Conservation (phyloP, 1,140 invertebrate genomes). For the Ceratina japonica region DNA sequence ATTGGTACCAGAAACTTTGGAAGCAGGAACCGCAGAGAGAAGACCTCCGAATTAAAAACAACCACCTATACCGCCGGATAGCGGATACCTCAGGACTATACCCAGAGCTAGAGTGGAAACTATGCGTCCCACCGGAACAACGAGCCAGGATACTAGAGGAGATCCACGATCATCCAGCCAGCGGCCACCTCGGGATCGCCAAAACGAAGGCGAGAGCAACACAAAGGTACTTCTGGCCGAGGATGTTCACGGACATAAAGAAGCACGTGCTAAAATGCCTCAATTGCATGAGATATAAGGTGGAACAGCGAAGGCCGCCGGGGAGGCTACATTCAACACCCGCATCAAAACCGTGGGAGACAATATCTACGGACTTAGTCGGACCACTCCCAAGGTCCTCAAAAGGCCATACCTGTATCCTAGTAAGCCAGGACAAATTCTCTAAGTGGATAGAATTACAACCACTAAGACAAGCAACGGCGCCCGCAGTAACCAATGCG, state of each 20-base stretch:
- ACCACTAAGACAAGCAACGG: too few relatives aligned
- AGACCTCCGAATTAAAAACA: not conserved
- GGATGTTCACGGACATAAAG: not conserved
- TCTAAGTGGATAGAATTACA: too few relatives aligned
- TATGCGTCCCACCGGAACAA: not conserved
- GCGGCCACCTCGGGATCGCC: conserved; percentile 2
- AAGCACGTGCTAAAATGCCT: not conserved
- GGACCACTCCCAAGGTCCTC: too few relatives aligned
- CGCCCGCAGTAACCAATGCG: too few relatives aligned
- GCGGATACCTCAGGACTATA: not conserved
- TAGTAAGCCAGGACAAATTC: too few relatives aligned
- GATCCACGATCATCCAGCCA: not conserved
- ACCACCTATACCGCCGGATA: not conserved
- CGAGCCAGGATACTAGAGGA: not conserved
- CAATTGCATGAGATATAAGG: not conserved
- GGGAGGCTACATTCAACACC: too few relatives aligned
- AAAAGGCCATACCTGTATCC: too few relatives aligned
- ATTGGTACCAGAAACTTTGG: not conserved
- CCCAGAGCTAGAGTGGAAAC: not conserved
- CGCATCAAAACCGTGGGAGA: too few relatives aligned
- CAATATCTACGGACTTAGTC: too few relatives aligned
- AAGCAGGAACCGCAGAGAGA: not conserved
- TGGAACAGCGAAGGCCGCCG: too few relatives aligned
- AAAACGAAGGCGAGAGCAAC: too few relatives aligned
- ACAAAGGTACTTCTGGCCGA: too few relatives aligned